Conservation (phyloP, 1,140 invertebrate species). For the Pissodes strobi region DNA sequence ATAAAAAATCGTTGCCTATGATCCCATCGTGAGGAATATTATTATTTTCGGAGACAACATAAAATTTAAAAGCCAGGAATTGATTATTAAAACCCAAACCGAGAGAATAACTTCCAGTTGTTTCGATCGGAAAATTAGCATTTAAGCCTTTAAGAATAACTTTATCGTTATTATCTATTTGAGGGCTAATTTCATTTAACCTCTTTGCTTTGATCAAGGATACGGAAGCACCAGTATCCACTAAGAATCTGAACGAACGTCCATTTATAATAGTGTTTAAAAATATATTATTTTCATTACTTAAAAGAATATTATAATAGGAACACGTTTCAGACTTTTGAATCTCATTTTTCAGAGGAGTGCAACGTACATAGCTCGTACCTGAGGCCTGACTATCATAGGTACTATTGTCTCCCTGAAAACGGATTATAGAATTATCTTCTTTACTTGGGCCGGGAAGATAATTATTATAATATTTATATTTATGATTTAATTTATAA, state of each 20-base stretch:
- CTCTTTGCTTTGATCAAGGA: constrained; percentile 28
- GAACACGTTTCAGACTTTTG: too few species aligned
- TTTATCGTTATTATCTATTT: constrained; percentile 6
- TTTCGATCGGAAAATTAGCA: constrained; percentile 8
- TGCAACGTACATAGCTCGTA: too few species aligned
- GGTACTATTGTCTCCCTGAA: not conserved
- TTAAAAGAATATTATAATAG: not conserved
- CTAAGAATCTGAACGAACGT: constrained; percentile 28
- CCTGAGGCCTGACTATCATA: too few species aligned
- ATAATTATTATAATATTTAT: too few species aligned
- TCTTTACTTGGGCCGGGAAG: too few species aligned
- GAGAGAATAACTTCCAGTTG: not conserved
- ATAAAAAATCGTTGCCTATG: constrained; percentile 35
- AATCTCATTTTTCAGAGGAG: too few species aligned
- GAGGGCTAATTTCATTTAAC: constrained; percentile 7
- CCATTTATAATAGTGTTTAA: constrained; percentile 9
- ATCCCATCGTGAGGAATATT: constrained; percentile 35
- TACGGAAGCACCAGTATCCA: constrained; percentile 31
- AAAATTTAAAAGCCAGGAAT: constrained; percentile 25
- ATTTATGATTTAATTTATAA: too few species aligned
- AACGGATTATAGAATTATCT: too few species aligned
- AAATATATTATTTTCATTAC: constrained; percentile 6
- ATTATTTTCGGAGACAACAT: too few species aligned
- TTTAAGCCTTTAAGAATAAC: constrained; percentile 24
- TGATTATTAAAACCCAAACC: not conserved